A percentile compares a stretch with the other conserved stretches of the same genome.
These are phyloP conservation scores for Zoroaster sp. DNA, from an alignment of 53 echinoderm and acorn worm species.

Conservation along the genomic window DNA sequence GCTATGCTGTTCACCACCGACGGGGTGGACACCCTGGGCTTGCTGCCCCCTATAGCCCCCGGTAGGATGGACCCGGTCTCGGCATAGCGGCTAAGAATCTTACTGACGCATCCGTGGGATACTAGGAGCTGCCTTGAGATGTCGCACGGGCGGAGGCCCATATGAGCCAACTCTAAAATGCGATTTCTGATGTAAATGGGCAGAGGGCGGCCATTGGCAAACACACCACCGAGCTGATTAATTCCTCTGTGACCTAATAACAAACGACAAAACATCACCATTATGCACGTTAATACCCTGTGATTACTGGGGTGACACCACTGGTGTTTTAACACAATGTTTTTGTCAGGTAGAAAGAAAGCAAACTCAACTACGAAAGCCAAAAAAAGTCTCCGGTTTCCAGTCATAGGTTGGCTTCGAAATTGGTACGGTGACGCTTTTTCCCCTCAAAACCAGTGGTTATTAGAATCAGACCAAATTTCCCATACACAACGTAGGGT, in stretches of 20 bases:
- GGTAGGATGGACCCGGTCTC: slow-evolving; percentile 62
- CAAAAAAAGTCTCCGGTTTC: too few relatives aligned
- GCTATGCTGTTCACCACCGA: slow-evolving; percentile 73
- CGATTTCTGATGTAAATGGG: slow-evolving; percentile 88
- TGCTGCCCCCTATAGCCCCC: slow-evolving; percentile 66
- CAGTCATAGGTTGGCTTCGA: too few relatives aligned
- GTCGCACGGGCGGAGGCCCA: slow-evolving; percentile 92
- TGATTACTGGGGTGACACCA: not conserved
- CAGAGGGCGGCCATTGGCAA: slow-evolving; percentile 92
- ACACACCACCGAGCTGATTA: slow-evolving; percentile 91
- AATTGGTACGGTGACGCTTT: too few relatives aligned
- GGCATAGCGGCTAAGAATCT: slow-evolving; percentile 84
- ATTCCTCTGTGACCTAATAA: slow-evolving; percentile 84
- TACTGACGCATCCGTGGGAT: slow-evolving; percentile 94
- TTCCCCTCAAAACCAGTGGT: too few relatives aligned
- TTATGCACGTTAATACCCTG: too few relatives aligned
- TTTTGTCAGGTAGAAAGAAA: too few relatives aligned
- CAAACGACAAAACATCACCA: not conserved
- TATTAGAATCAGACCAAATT: too few relatives aligned
- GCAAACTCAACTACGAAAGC: too few relatives aligned
- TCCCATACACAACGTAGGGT: too few relatives aligned
- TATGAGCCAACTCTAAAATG: slow-evolving; percentile 86
- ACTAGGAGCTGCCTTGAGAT: slow-evolving; percentile 93
- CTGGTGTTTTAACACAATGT: not conserved
- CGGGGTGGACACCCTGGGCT: slow-evolving; percentile 80